A percentile compares a stretch with the other conserved stretches of the same genome.
These are phyloP conservation scores for Mechanitis mazaeus DNA, from an alignment of 2,888 invertebrate species.

Conservation along the genomic window DNA sequence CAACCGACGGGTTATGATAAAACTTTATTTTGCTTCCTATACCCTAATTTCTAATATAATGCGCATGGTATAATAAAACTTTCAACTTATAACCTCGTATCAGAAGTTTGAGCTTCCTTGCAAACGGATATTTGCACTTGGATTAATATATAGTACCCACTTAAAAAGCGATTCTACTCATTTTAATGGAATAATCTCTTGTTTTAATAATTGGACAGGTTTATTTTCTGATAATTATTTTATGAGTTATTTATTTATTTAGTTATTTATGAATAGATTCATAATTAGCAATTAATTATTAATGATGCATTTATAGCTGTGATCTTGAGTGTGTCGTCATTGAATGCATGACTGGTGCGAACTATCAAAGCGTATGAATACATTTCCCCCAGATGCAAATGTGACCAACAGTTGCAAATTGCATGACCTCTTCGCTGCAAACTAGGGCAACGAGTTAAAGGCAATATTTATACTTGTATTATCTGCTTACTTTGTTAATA, in stretches of 20 bases:
- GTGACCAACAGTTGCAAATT: conserved; percentile 17
- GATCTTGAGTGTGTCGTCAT: too few species aligned
- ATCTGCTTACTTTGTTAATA: too few species aligned
- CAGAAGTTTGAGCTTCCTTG: conserved; percentile 18
- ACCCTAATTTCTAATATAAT: conserved; percentile 19
- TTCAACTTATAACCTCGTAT: conserved; percentile 21
- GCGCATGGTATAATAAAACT: conserved; percentile 19
- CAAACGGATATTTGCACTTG: conserved; percentile 6
- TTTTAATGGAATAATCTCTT: conserved; percentile 10
- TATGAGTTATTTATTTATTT: not conserved
- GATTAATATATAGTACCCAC: conserved; percentile 11
- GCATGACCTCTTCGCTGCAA: conserved; percentile 16
- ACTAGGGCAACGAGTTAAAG: conserved; percentile 3
- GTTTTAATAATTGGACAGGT: not conserved
- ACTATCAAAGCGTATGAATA: conserved; percentile 20
- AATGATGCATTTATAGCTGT: too few species aligned
- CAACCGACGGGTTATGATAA: conserved; percentile 2
- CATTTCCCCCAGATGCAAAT: conserved; percentile 18
- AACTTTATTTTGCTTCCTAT: conserved; percentile 13
- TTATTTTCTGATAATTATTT: not conserved
- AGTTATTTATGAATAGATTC: too few species aligned
- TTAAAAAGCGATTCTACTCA: conserved; percentile 6
- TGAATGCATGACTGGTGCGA: too few species aligned
- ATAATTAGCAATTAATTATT: too few species aligned
- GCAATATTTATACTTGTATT: too few species aligned